A percentile compares a stretch with the other conserved stretches of the same genome.
phyloP scores from a whole-genome alignment of 2,113 vertebrate species.

The Rhodinocichla rosea region DNA sequence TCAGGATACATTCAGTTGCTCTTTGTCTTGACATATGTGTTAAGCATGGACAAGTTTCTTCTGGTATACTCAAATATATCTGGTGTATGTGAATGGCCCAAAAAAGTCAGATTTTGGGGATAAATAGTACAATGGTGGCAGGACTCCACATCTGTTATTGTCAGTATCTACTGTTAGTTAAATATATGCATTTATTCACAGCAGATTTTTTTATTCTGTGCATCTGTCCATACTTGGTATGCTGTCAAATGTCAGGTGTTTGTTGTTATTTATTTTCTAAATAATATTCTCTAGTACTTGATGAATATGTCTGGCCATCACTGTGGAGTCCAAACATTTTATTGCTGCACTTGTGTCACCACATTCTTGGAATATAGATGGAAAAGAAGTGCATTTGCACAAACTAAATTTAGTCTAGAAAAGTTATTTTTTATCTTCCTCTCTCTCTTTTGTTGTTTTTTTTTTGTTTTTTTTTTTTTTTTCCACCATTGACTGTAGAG shows the following conservation, averaged over 20 bases:
- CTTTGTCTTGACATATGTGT: not conserved
- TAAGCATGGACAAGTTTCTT: not conserved
- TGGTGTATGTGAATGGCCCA: not conserved
- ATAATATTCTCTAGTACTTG: not conserved
- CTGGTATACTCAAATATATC: not conserved
- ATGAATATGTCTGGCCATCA: not conserved
- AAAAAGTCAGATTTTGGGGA: not conserved
- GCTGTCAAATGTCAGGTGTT: not conserved
- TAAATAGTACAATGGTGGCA: not conserved
- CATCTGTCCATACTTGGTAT: not conserved
- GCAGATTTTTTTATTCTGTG: not conserved
- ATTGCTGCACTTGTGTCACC: not conserved
- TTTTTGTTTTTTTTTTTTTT: not conserved
- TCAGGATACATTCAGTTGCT: not conserved
- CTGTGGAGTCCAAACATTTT: not conserved
- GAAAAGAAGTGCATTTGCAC: not conserved
- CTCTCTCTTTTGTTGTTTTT: not conserved
- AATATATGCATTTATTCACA: not conserved
- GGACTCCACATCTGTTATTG: not conserved
- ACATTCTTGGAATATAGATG: not conserved
- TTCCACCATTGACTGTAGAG: fast-evolving
- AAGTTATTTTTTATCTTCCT: not conserved
- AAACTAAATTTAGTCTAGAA: not conserved
- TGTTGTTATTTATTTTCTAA: not conserved
- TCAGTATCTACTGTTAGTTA: not conserved